Evolutionary conservation across 2,113 vertebrate genomes (phyloP).

Genomic region (Acrocephalus arundinaceus): DNA sequence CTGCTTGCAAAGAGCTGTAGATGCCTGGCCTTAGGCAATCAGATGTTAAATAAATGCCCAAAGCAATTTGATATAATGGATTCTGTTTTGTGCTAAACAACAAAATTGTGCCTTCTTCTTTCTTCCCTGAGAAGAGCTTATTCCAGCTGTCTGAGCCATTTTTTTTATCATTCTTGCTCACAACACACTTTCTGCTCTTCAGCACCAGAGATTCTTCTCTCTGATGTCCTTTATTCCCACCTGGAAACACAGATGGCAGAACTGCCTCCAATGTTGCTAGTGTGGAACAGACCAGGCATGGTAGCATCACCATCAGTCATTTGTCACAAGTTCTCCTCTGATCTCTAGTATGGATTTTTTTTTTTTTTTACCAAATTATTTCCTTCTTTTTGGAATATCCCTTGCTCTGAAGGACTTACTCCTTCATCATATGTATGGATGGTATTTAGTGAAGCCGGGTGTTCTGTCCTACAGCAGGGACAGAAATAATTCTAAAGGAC

Average conservation of each 20-base stretch:
- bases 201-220: not conserved
- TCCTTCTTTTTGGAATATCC: not conserved
- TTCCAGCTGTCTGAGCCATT: not conserved
- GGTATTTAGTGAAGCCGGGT: not conserved
- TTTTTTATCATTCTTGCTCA: not conserved
- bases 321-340: not conserved
- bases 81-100: not conserved
- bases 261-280: not conserved
- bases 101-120: not conserved
- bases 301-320: not conserved
- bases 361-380: not conserved
- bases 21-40: not conserved
- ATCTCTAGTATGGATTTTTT: not conserved
- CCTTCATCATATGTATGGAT: not conserved
- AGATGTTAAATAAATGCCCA: not conserved
- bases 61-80: not conserved
- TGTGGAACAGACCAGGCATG: not conserved
- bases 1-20: not conserved
- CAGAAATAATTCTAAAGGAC: slow-evolving; percentile 42
- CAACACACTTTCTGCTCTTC: not conserved
- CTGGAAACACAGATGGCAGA: slow-evolving; percentile 25
- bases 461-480: not conserved
- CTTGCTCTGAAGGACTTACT: not conserved
- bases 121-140: not conserved
- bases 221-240: not conserved